A percentile compares a stretch with the other conserved stretches of the same genome.
phyloP scores from a whole-genome alignment of 2,113 vertebrate species.

The Chlorodrepanis virens region DNA sequence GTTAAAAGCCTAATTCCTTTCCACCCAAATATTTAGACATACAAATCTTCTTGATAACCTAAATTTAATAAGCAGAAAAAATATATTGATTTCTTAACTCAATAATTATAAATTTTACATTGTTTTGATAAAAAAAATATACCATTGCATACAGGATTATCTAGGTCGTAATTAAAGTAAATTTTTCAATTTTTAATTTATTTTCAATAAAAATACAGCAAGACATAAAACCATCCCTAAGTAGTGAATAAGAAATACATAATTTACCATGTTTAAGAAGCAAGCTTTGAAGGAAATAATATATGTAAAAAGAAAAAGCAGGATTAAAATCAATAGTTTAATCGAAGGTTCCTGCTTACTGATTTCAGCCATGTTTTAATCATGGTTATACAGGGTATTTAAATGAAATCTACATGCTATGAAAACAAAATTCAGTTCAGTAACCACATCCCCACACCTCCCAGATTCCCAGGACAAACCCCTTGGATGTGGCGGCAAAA shows the following conservation, averaged over 20 bases:
- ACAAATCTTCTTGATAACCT: background rate
- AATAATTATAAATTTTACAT: background rate
- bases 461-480: background rate
- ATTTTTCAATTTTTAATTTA: background rate
- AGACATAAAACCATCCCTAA: background rate
- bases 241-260: background rate
- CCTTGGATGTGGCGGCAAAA: background rate
- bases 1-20: background rate
- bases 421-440: conserved; percentile 13
- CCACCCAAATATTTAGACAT: background rate
- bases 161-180: background rate
- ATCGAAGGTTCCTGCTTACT: background rate
- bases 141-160: background rate
- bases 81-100: background rate
- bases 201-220: background rate
- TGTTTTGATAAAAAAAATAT: background rate
- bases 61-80: background rate
- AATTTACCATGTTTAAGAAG: background rate
- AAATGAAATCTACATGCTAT: background rate
- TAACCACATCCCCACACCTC: background rate
- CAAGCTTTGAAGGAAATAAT: background rate
- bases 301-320: background rate
- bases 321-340: conserved; percentile 26
- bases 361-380: conserved; percentile 27
- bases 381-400: background rate